These are phyloP conservation scores for Palloptera scutellata DNA, from an alignment of 2,888 invertebrate species.

Conservation along the genomic window DNA sequence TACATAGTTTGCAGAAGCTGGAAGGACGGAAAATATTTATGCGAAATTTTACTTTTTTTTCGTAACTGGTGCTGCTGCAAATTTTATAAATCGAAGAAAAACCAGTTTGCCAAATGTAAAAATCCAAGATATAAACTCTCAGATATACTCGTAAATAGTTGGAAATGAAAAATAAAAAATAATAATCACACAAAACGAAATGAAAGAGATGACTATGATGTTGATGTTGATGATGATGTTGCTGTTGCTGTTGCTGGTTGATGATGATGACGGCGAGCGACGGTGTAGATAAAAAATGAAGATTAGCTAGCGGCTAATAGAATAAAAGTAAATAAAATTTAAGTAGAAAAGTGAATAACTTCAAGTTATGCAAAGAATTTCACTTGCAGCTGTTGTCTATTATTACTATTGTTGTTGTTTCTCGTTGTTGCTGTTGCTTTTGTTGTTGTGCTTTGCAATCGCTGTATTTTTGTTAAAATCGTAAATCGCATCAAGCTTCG, in stretches of 20 bases:
- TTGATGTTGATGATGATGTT: too few species aligned
- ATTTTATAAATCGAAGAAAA: background rate
- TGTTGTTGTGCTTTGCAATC: constrained; percentile 7
- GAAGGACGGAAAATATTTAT: too few species aligned
- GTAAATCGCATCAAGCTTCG: too few species aligned
- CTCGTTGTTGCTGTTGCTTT: constrained; percentile 20
- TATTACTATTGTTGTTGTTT: background rate
- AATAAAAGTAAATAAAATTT: background rate
- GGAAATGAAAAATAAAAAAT: background rate
- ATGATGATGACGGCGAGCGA: too few species aligned
- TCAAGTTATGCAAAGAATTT: constrained; percentile 31
- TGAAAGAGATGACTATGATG: background rate
- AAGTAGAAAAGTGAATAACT: constrained; percentile 20
- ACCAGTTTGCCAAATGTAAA: constrained; percentile 17
- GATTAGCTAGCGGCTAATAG: background rate
- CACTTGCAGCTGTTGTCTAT: constrained; percentile 13
- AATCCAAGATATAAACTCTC: background rate
- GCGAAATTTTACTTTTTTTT: background rate
- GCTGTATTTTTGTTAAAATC: too few species aligned
- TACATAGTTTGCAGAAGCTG: too few species aligned
- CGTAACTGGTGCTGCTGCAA: background rate
- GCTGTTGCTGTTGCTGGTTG: too few species aligned
- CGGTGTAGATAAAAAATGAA: background rate
- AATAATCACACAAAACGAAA: background rate
- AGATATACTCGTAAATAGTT: background rate